Evolutionary conservation across 2,113 vertebrate species (phyloP).

Genomic region (Thermophis baileyi): DNA sequence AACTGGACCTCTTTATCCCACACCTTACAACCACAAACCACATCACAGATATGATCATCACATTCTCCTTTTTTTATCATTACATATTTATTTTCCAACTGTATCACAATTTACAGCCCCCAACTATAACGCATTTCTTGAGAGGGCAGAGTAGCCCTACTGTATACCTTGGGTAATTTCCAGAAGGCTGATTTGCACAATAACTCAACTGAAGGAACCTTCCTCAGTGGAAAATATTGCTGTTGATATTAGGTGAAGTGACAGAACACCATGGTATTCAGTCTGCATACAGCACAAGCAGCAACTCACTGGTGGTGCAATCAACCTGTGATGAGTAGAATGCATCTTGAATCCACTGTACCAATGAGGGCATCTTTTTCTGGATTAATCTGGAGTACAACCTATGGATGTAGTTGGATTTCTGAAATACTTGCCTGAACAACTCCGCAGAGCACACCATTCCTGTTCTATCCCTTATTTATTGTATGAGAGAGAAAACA

Average conservation of each 20-base stretch:
- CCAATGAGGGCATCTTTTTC: background rate
- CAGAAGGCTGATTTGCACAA: background rate
- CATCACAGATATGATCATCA: background rate
- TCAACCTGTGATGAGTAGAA: background rate
- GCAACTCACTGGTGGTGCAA: background rate
- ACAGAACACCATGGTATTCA: too few species aligned
- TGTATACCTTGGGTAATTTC: background rate
- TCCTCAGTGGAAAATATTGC: background rate
- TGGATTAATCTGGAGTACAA: background rate
- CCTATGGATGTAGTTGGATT: background rate
- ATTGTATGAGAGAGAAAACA: background rate
- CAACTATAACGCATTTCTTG: background rate
- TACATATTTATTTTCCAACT: background rate
- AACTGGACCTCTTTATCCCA: background rate
- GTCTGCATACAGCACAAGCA: background rate
- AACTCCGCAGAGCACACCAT: background rate
- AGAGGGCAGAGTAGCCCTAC: background rate
- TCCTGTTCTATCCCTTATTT: background rate
- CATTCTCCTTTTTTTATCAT: background rate
- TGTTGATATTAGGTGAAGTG: background rate
- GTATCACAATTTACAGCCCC: background rate
- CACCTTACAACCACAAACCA: background rate
- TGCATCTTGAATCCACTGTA: background rate
- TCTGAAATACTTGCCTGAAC: background rate
- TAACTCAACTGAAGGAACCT: background rate